A percentile compares a stretch with the other conserved stretches of the same genome.
Conservation (phyloP, 1,140 invertebrate species). For the Zaprionus vittiger region DNA sequence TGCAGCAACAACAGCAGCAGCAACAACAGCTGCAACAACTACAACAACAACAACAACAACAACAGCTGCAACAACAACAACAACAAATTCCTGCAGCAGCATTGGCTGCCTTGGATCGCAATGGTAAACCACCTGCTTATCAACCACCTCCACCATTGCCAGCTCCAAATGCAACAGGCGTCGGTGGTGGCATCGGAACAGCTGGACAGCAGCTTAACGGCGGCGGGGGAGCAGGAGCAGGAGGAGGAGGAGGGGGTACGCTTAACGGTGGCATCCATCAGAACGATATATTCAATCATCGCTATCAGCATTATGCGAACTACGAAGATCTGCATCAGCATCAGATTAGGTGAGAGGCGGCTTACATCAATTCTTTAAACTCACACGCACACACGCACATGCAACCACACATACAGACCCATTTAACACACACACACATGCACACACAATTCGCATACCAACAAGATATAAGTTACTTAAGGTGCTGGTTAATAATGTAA, state of each 20-base stretch:
- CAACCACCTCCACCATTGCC: constrained; percentile 79
- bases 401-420: neutral
- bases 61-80: constrained; percentile 40
- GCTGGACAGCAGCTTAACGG: constrained; percentile 40
- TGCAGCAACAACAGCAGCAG: constrained; percentile 45
- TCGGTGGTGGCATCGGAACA: constrained; percentile 23
- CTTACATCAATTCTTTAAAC: neutral
- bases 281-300: constrained; percentile 84
- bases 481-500: neutral
- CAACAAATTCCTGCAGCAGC: constrained; percentile 74
- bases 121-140: constrained; percentile 78
- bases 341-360: constrained; percentile 84
- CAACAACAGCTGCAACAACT: constrained; percentile 34
- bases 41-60: constrained; percentile 26
- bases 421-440: neutral
- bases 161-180: constrained; percentile 65
- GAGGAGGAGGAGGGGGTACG: neutral
- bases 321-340: constrained; percentile 92
- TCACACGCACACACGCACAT: neutral
- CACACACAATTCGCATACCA: neutral
- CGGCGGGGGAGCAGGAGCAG: constrained; percentile 19
- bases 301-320: constrained; percentile 92
- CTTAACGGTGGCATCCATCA: constrained; percentile 79
- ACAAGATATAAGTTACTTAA: neutral
- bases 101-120: constrained; percentile 72